Evolutionary conservation across 2,888 invertebrate genomes (phyloP).

Genomic region (Eilema sororculum): DNA sequence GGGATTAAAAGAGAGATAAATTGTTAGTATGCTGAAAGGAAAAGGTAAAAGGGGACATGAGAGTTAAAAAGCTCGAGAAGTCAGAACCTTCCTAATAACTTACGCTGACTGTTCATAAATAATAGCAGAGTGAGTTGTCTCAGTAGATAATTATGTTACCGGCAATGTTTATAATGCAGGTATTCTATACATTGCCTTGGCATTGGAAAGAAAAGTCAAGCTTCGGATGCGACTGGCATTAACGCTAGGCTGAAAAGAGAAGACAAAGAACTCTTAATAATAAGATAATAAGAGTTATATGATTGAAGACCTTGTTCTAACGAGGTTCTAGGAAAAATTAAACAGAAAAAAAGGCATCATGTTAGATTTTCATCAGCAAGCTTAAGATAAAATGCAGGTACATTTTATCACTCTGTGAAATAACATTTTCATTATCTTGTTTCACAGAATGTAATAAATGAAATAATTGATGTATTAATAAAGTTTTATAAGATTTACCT

Average conservation of each 20-base stretch:
- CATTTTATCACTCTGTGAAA: background rate
- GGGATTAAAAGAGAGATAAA: conserved; percentile 1
- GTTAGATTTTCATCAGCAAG: background rate
- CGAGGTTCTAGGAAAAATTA: background rate
- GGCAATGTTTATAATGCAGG: no score
- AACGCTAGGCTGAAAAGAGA: no score
- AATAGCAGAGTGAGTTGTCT: background rate
- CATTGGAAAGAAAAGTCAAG: no score
- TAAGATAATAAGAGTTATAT: background rate
- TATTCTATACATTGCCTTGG: no score
- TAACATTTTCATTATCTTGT: no score
- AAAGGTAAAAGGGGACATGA: background rate
- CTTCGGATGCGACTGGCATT: no score
- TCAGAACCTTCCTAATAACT: background rate
- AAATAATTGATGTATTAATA: no score
- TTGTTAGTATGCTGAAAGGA: background rate
- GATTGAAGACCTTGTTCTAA: background rate
- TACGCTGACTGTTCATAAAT: background rate
- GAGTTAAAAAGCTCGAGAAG: background rate
- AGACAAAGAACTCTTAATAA: background rate
- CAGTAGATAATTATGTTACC: background rate
- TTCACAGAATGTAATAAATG: no score
- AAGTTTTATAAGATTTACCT: no score
- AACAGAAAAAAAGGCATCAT: background rate
- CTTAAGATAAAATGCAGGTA: background rate